Percentiles rank a stretch among this genome's conserved stretches.
These are phyloP conservation scores for Eubasilissa splendida DNA, from an alignment of 2,888 invertebrate genomes.

Conservation along the genomic window DNA sequence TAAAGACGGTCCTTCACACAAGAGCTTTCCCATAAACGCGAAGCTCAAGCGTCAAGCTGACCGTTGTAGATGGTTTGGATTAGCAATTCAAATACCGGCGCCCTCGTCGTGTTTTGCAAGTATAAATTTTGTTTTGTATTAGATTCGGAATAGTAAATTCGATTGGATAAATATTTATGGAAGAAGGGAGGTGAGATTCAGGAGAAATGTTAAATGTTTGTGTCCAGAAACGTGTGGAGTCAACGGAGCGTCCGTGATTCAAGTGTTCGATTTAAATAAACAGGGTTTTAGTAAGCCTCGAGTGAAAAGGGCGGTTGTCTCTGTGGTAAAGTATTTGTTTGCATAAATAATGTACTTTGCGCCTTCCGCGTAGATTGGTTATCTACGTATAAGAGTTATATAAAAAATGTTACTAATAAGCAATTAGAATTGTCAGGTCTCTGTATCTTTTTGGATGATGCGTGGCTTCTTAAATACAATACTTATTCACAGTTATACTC, in stretches of 20 bases:
- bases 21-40: constrained; percentile 26
- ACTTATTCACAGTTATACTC: too few relatives aligned
- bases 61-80: constrained; percentile 44
- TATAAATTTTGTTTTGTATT: constrained; percentile 53
- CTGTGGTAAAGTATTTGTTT: neutral
- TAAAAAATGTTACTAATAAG: too few relatives aligned
- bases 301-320: neutral
- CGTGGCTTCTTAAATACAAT: too few relatives aligned
- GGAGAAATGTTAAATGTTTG: constrained; percentile 31
- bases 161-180: constrained; percentile 37
- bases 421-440: too few relatives aligned
- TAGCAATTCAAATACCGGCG: constrained; percentile 56
- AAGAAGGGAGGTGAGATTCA: neutral
- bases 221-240: neutral
- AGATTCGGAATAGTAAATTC: constrained; percentile 27
- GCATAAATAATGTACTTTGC: too few relatives aligned
- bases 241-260: constrained; percentile 25
- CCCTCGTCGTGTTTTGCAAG: constrained; percentile 51
- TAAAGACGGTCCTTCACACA: constrained; percentile 1
- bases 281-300: constrained; percentile 4
- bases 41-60: constrained; percentile 39
- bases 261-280: constrained; percentile 35
- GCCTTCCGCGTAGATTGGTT: too few relatives aligned
- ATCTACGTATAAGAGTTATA: too few relatives aligned
- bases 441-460: too few relatives aligned